Base-by-base conservation (phyloP, 35 echinoderm and acorn worm species). In the Nesometra sesokonis region DNA sequence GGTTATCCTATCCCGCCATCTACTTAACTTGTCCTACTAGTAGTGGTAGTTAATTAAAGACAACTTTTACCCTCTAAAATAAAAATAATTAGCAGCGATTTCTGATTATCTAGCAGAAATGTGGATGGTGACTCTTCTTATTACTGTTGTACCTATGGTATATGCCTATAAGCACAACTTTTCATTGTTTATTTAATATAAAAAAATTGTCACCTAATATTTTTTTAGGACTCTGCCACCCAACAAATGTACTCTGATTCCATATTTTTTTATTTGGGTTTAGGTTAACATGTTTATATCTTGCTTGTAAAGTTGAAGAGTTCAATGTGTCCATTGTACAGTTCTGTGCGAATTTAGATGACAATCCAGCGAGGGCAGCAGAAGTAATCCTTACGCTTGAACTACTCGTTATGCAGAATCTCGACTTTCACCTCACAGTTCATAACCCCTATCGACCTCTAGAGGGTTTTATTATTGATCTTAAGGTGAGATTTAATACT, bases 311-410 rank as follows among this genome's bases (percentile, higher is more conserved):
- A 86, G 82, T 99, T 32, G 96, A 99, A 47, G 96, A 99, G 35
- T 99, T 99, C 86, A 99, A 99, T 39, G 93, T 94, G 27, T 99
- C 96, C 7, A 99, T 99, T 77, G 89, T 90, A 7, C 96, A 99
- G 84, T 99, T 99, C 84, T 93, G 92, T 89, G 92, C 37, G 21
- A 99, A 99, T 85, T 52, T 99, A 36, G 33, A 85, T 82, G 79
- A 93, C 7, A 84, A 90, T 17, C 88, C 87, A 31, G 87, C 89
- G 37, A 91, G 81, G 52, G 93, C 90, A 30, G 86, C 88, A 81
- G 96, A 99, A 47, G 78, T 91, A 17, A 94, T 99, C 1, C 88
- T 99, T 17, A 88, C 85, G 31, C 88, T 88, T 86, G 96, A 99
- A 47, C 89, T 99, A 34, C 82, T 99, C 0, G 92, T 99, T 37